A percentile compares a stretch with the other conserved stretches of the same genome.
Conservation (phyloP, 2,888 invertebrate genomes). For the Chironomus riparius region DNA sequence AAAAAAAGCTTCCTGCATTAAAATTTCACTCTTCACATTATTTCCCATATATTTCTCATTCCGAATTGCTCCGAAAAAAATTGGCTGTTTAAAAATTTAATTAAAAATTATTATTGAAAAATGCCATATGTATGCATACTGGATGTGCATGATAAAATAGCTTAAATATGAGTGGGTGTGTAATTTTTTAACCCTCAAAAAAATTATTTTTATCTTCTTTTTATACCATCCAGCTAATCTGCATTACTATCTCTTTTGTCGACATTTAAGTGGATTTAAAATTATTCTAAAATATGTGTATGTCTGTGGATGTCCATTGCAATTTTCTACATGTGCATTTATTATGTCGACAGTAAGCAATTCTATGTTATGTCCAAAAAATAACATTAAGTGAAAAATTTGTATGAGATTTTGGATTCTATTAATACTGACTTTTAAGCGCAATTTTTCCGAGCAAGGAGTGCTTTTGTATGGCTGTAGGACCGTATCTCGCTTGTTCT, state of each 20-base stretch:
- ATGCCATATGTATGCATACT: background rate
- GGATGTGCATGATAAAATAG: background rate
- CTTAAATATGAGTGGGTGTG: background rate
- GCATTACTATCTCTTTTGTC: background rate
- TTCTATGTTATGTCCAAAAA: no score
- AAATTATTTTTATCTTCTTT: no score
- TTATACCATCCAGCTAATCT: background rate
- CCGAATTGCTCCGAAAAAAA: background rate
- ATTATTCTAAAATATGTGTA: no score
- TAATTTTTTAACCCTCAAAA: background rate
- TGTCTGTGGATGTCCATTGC: no score
- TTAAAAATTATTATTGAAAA: background rate
- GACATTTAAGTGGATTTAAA: background rate
- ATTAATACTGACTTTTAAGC: no score
- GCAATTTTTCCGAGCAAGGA: no score
- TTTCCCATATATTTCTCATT: background rate
- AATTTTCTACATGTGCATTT: no score
- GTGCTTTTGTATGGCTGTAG: no score
- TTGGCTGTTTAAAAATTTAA: background rate
- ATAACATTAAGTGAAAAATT: no score
- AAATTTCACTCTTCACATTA: background rate
- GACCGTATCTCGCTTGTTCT: no score
- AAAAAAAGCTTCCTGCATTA: slow-evolving; percentile 8
- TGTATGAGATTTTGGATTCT: no score
- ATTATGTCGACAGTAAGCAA: no score